Conservation (phyloP, 2,113 vertebrate genomes). For the Anhinga rufa region DNA sequence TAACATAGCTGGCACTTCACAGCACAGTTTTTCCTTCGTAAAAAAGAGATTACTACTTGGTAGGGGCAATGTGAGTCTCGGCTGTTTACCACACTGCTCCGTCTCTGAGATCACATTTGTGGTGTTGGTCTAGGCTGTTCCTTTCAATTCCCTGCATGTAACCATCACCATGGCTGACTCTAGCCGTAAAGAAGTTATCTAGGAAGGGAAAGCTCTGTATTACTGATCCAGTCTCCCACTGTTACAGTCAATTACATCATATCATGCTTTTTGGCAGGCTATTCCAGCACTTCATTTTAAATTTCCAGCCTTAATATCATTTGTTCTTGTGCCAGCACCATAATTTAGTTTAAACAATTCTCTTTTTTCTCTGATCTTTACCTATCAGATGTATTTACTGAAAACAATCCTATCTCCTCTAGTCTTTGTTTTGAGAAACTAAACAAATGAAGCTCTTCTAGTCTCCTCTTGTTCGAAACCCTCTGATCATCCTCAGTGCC, state of each 20-base stretch:
- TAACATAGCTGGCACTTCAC: neutral
- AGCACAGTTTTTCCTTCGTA: neutral
- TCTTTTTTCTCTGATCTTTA: constrained; percentile 50
- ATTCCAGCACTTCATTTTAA: constrained; percentile 9
- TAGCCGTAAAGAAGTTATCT: neutral
- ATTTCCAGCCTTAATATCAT: constrained; percentile 27
- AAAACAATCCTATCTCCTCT: constrained; percentile 61
- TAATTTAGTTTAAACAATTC: constrained; percentile 49
- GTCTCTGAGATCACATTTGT: neutral
- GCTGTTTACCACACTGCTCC: neutral
- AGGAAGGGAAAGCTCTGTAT: neutral
- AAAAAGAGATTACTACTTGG: neutral
- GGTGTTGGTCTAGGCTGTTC: neutral
- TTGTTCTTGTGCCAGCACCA: constrained; percentile 33
- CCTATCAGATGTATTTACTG: constrained; percentile 60
- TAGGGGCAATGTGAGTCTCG: neutral
- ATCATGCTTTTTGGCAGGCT: constrained; percentile 8
- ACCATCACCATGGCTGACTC: neutral
- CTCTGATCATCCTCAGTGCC: constrained; percentile 27
- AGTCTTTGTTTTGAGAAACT: constrained; percentile 50
- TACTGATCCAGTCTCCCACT: neutral
- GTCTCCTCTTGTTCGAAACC: constrained; percentile 53
- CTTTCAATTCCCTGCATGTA: neutral
- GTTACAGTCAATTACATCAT: constrained; percentile 43
- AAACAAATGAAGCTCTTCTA: constrained; percentile 58